Evolutionary conservation across 2,797 vertebrate genomes (phyloP), one percentile per base, ranked within the genome.

Genomic region (Neosilurus hyrtlii): DNA sequence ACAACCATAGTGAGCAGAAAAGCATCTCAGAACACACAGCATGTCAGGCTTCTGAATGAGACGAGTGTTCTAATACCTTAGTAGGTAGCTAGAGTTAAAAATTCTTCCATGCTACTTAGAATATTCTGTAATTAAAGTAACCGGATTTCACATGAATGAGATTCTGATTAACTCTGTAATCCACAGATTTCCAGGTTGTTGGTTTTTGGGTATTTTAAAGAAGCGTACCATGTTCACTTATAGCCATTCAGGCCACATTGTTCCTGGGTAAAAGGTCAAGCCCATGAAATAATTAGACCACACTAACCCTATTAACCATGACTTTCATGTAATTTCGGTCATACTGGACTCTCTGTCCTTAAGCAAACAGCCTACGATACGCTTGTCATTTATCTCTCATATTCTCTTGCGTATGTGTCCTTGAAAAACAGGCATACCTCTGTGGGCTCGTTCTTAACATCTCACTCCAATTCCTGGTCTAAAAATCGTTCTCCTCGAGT

Each of bases 321-420:
- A 79, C 37, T 83, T 77, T 70, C 37, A 24, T 59, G 30, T 74
- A 51, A 43, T 62, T 76, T 67, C 62, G 16, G 68, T 54, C 76
- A 84, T 15, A 54, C 59, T 30, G 35, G 78, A 83, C 77, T 82
- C 71, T 56, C 77, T 84, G 79, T 83, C 57, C 43, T 70, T 80
- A 52, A 75, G 84, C 59, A 82, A 85, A 84, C 84, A 79, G 35
- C 68, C 71, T 74, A 82, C 78, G 63, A 59, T 73, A 73, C 59
- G 70, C 79, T 79, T 57, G 75, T 77, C 63, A 85, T 82, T 85
- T 79, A 83, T 59, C 66, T 81, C 78, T 82, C 37, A 66, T 24
- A 43, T 35, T 56, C 24, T 70, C 74, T n/a, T 67, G 59, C 22
- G 20, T 9, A 49, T 24, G 75, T 26, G 3, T 49, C 20, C 43